Conservation (phyloP, 30 jellyfish, hydroid and myxozoan species). For the Morbakka virulenta region DNA sequence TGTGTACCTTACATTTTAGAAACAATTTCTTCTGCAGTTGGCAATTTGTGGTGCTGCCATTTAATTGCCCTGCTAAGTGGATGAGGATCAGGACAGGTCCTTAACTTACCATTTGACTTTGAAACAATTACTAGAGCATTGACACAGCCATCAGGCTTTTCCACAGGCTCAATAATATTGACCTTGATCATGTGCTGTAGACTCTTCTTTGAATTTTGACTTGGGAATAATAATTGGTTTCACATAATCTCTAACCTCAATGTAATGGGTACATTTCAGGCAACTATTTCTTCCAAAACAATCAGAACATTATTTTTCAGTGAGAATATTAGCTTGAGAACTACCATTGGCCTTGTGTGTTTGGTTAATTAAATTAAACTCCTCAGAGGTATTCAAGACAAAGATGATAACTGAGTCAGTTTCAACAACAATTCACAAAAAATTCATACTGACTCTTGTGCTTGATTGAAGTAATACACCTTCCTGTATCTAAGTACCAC, state of each 20-base stretch:
- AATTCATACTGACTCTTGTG: slow-evolving; percentile 20
- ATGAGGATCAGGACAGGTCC: slow-evolving; percentile 77
- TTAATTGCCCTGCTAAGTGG: slow-evolving; percentile 65
- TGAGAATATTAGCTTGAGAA: slow-evolving; percentile 10
- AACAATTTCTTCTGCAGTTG: slow-evolving; percentile 62
- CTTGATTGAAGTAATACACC: slow-evolving; percentile 15
- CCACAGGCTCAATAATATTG: no score
- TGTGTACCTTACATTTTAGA: slow-evolving; percentile 76
- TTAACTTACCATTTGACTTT: slow-evolving; percentile 74
- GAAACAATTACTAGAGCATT: slow-evolving; percentile 42
- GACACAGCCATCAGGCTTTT: slow-evolving; percentile 78
- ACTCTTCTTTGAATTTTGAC: slow-evolving; percentile 53
- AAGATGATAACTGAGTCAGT: slow-evolving; percentile 42
- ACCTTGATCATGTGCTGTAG: no score
- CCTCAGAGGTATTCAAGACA: slow-evolving; percentile 29
- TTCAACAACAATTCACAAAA: slow-evolving; percentile 18
- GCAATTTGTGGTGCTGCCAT: slow-evolving; percentile 61
- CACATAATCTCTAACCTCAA: slow-evolving; percentile 11
- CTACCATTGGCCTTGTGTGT: slow-evolving; percentile 27
- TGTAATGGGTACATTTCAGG: slow-evolving; percentile 20
- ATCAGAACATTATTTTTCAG: slow-evolving; percentile 12
- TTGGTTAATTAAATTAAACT: slow-evolving; percentile 31
- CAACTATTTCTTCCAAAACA: slow-evolving; percentile 52
- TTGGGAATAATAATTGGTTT: slow-evolving; percentile 35
- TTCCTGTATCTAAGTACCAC: slow-evolving; percentile 19